Conservation (phyloP, 2,113 vertebrate genomes). For the Ursus arctos region DNA sequence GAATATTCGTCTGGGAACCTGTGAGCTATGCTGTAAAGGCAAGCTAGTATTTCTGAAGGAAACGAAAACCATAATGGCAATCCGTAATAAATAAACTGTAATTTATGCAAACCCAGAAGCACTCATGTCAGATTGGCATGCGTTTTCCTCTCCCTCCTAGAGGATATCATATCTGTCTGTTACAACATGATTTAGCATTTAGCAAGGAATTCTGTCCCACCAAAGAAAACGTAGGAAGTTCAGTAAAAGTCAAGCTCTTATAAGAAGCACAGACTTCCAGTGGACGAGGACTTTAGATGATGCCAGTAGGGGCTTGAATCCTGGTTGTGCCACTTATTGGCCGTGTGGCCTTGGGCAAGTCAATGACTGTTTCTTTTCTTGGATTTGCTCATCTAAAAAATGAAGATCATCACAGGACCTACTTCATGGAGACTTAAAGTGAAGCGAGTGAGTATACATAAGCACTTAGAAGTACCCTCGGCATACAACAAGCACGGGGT, state of each 20-base stretch:
- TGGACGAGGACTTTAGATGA: fast-evolving
- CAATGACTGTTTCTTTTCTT: background rate
- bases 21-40: background rate
- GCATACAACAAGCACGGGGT: no score
- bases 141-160: background rate
- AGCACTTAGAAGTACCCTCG: background rate
- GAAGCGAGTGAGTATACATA: fast-evolving
- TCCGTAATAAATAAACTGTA: background rate
- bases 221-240: no score
- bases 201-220: background rate
- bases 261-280: background rate
- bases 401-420: background rate
- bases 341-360: background rate
- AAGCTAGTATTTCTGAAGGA: background rate
- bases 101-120: background rate
- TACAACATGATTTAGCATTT: background rate
- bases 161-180: background rate
- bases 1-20: background rate
- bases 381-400: background rate
- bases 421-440: background rate
- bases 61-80: background rate
- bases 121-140: background rate
- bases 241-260: background rate
- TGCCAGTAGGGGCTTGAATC: fast-evolving
- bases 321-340: background rate